phyloP scores from a whole-genome alignment of 2,113 vertebrate genomes.

The Heloderma charlesbogerti region DNA sequence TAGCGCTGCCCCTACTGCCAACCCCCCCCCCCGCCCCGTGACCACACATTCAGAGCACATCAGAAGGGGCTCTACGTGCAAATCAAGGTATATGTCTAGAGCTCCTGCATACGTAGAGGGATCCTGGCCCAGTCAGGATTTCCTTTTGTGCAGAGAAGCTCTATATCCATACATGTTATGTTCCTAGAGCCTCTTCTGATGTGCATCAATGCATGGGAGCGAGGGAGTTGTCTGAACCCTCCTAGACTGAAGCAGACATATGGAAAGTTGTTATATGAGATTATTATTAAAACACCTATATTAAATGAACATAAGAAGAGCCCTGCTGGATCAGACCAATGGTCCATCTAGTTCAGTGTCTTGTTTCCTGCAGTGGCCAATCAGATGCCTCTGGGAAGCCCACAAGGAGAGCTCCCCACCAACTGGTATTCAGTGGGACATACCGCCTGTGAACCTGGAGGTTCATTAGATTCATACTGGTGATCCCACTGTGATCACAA shows the following conservation, averaged over 20 bases:
- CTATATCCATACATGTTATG: too few relatives aligned
- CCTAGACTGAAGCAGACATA: too few relatives aligned
- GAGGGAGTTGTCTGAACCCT: background rate
- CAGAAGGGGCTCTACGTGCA: too few relatives aligned
- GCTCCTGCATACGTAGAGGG: too few relatives aligned
- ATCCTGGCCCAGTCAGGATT: too few relatives aligned
- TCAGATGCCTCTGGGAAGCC: background rate
- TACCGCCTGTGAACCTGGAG: background rate
- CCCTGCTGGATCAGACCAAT: background rate
- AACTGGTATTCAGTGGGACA: background rate
- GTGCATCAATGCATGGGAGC: background rate
- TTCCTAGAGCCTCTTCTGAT: background rate
- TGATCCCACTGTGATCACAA: background rate
- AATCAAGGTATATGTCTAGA: too few relatives aligned
- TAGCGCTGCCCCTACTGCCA: too few relatives aligned
- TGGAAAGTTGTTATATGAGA: background rate
- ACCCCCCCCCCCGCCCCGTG: too few relatives aligned
- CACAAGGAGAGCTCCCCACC: background rate
- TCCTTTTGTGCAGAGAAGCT: too few relatives aligned
- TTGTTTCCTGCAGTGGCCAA: background rate
- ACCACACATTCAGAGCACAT: too few relatives aligned
- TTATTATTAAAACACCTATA: background rate
- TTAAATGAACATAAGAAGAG: background rate
- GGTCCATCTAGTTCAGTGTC: background rate
- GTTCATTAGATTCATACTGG: background rate